These are phyloP conservation scores for Platycheirus rosarum DNA, from an alignment of 2,888 invertebrate species.

Conservation along the genomic window DNA sequence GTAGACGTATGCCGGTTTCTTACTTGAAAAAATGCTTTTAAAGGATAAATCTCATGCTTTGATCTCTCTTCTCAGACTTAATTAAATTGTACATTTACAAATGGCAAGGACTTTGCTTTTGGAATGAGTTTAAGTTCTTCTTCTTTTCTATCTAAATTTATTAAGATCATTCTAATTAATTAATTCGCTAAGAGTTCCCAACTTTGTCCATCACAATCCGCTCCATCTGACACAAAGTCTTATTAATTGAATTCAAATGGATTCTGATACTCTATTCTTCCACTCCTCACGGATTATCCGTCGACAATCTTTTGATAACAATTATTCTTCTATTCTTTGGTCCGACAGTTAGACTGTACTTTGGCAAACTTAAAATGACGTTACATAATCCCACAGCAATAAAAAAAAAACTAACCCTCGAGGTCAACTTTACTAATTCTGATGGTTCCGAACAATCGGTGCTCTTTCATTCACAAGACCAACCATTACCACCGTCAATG, in stretches of 20 bases:
- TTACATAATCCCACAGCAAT: constrained; percentile 40
- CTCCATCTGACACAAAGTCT: not conserved
- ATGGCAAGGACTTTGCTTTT: not conserved
- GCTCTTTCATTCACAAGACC: constrained; percentile 66
- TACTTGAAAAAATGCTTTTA: too few relatives aligned
- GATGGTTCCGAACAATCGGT: constrained; percentile 47
- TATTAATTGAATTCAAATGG: constrained; percentile 14
- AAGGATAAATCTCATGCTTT: too few relatives aligned
- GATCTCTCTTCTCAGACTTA: too few relatives aligned
- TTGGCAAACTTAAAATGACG: constrained; percentile 11
- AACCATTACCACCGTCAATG: constrained; percentile 71
- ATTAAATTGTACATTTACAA: too few relatives aligned
- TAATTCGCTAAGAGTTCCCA: not conserved
- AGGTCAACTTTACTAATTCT: constrained; percentile 66
- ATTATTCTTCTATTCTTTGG: not conserved
- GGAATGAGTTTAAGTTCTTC: not conserved
- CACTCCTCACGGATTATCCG: not conserved
- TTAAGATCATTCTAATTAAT: constrained; percentile 4
- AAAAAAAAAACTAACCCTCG: constrained; percentile 16
- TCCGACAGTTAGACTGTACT: constrained; percentile 12
- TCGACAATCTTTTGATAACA: not conserved
- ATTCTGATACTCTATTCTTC: not conserved
- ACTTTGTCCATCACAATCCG: not conserved
- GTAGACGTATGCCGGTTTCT: too few relatives aligned
- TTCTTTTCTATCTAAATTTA: not conserved